phyloP scores from a whole-genome alignment of 2,888 invertebrate species.

The Cephonodes hylas region DNA sequence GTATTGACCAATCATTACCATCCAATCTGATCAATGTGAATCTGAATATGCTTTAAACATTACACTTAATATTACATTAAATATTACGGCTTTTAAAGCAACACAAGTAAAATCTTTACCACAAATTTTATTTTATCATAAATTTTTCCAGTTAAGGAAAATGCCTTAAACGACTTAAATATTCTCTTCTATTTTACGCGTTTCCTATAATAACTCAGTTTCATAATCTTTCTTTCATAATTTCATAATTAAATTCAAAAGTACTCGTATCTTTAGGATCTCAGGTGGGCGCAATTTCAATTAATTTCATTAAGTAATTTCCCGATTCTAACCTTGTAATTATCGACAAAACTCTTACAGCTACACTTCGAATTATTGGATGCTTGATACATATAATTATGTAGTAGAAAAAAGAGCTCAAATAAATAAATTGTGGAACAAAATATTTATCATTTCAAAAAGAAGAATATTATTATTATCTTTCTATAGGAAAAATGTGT shows the following conservation, averaged over 20 bases:
- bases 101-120: too few species aligned
- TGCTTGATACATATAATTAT: neutral
- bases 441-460: too few species aligned
- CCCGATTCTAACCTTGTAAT: neutral
- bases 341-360: neutral
- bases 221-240: slow-evolving; percentile 5
- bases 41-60: too few species aligned
- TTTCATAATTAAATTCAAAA: slow-evolving; percentile 5
- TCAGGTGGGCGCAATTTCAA: slow-evolving; percentile 5
- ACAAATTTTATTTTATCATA: neutral
- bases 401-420: neutral
- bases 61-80: too few species aligned
- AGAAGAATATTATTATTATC: too few species aligned
- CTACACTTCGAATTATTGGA: neutral
- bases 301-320: slow-evolving; percentile 7
- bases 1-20: too few species aligned
- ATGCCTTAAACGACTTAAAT: neutral
- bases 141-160: neutral
- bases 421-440: neutral
- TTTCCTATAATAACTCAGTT: neutral
- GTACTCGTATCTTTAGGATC: neutral
- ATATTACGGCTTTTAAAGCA: too few species aligned
- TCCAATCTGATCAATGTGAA: too few species aligned
- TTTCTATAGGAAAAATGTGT: too few species aligned
- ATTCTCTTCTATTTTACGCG: neutral